A percentile compares a stretch with the other conserved stretches of the same genome.
Conservation (phyloP, 2,888 invertebrate genomes). For the Ariolimax columbianus region DNA sequence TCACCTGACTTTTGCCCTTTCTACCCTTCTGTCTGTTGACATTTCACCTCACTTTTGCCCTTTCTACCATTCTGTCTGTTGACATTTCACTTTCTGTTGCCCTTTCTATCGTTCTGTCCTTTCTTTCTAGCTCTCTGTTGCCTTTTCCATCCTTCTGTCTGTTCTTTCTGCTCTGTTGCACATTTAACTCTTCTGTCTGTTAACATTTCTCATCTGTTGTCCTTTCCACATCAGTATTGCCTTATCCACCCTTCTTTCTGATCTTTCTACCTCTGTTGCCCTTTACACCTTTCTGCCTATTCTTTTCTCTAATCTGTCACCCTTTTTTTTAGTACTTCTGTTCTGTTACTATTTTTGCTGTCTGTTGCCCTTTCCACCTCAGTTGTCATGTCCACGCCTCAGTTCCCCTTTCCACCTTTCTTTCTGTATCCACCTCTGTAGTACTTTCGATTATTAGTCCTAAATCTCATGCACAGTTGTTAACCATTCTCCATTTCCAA, state of each 20-base stretch:
- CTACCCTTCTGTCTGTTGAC: background rate
- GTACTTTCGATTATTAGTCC: no score
- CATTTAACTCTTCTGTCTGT: background rate
- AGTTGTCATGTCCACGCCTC: background rate
- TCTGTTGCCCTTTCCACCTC: background rate
- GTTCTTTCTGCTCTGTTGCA: no score
- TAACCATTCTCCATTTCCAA: background rate
- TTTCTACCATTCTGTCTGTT: background rate
- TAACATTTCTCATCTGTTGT: background rate
- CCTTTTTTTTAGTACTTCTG: no score
- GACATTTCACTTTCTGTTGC: background rate
- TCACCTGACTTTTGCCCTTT: background rate
- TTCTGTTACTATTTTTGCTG: no score
- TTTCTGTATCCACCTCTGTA: background rate
- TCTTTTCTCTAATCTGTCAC: no score
- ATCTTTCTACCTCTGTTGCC: no score
- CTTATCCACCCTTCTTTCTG: no score
- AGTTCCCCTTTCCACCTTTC: background rate
- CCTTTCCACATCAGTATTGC: background rate
- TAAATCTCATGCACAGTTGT: background rate
- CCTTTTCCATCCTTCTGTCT: background rate
- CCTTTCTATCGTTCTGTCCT: background rate
- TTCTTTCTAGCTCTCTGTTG: background rate
- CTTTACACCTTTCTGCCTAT: no score
- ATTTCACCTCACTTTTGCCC: no score